These are phyloP conservation scores for Cyclopterus lumpus DNA, from an alignment of 2,797 vertebrate species.

Conservation along the genomic window DNA sequence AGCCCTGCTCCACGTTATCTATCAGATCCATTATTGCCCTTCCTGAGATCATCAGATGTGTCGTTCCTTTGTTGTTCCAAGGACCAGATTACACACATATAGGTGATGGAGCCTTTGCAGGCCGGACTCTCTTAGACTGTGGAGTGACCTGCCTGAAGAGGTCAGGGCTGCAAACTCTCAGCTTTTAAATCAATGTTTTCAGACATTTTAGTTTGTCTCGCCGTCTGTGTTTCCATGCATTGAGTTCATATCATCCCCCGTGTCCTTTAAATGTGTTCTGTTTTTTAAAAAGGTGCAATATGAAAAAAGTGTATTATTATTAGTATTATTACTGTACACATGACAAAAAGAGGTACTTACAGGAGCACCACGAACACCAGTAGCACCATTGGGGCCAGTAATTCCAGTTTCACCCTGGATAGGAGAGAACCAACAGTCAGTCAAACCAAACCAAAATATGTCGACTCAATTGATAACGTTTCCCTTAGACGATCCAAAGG, in stretches of 20 bases:
- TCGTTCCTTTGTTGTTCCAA: neutral
- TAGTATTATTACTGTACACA: neutral
- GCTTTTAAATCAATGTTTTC: neutral
- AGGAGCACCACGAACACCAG: conserved; percentile 92
- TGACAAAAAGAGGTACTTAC: conserved; percentile 82
- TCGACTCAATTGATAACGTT: neutral
- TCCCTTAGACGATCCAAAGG: neutral
- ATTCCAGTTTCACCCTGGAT: conserved; percentile 92
- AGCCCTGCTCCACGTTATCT: too few relatives aligned
- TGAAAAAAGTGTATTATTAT: neutral
- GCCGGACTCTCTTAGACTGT: too few relatives aligned
- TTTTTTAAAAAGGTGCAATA: neutral
- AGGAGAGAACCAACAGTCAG: conserved; percentile 28
- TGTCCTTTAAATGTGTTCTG: neutral
- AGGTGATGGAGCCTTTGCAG: too few relatives aligned
- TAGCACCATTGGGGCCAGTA: conserved; percentile 86
- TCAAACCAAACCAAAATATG: conserved; percentile 28
- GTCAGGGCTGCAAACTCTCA: neutral
- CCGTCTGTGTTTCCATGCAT: too few relatives aligned
- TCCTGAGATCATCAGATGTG: neutral
- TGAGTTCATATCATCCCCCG: neutral
- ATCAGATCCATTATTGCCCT: too few relatives aligned
- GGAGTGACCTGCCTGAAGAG: too few relatives aligned
- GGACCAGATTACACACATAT: too few relatives aligned
- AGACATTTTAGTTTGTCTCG: neutral